A percentile compares a stretch with the other conserved stretches of the same genome.
Evolutionary conservation across 2,113 vertebrate genomes (phyloP).

Genomic region (Alaudala cheleensis): DNA sequence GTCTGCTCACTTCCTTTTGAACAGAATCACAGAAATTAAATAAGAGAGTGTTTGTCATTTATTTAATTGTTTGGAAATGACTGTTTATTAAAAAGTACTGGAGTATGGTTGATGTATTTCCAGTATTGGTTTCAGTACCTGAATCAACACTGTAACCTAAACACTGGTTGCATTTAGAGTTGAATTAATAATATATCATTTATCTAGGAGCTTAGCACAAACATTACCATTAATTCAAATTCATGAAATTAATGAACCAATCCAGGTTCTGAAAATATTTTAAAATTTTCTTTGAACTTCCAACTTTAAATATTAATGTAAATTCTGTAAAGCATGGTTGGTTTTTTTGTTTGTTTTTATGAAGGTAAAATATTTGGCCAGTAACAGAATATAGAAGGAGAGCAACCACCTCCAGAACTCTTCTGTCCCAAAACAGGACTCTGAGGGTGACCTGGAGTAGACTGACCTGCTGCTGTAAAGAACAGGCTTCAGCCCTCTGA

Average conservation of each 20-base stretch:
- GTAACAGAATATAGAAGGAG: not conserved
- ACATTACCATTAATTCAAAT: not conserved
- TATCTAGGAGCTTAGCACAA: not conserved
- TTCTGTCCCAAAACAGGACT: not conserved
- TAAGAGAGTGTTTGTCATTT: slow-evolving; percentile 20
- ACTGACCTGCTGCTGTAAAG: not conserved
- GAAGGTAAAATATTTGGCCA: not conserved
- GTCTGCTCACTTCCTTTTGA: slow-evolving; percentile 29
- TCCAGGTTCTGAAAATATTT: not conserved
- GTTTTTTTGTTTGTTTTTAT: not conserved
- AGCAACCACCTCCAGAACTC: not conserved
- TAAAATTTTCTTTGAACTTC: not conserved
- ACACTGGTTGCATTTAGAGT: not conserved
- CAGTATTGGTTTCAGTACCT: not conserved
- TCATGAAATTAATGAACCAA: not conserved
- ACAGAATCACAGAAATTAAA: slow-evolving; percentile 33
- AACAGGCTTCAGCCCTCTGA: not conserved
- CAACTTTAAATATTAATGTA: not conserved
- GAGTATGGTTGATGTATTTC: not conserved
- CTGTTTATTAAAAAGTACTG: not conserved
- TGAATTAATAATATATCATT: not conserved
- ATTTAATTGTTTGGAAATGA: slow-evolving; percentile 49
- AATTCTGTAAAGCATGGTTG: not conserved
- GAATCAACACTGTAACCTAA: not conserved
- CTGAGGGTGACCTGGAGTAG: not conserved